Evolutionary conservation across 2,113 vertebrate species (phyloP).

Genomic region (Todiramphus saurophagus): DNA sequence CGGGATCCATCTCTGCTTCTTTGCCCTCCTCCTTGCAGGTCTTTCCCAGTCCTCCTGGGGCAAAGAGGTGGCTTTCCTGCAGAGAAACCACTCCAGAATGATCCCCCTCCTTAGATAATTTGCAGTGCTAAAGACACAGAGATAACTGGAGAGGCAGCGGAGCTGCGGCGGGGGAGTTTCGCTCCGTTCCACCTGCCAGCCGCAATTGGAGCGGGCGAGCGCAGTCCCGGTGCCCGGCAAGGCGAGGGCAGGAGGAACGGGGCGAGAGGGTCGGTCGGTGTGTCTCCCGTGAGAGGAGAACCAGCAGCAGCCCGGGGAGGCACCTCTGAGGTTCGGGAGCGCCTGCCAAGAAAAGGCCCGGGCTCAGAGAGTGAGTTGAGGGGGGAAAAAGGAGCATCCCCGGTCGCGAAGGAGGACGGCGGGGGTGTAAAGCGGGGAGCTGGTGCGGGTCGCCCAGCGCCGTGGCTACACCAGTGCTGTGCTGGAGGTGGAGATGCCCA

Average conservation of each 20-base stretch:
- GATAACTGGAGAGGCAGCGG: slow-evolving; percentile 35
- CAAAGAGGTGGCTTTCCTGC: background rate
- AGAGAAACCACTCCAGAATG: background rate
- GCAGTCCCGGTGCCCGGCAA: background rate
- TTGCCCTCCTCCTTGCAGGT: background rate
- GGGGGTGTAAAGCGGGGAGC: background rate
- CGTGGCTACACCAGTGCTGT: background rate
- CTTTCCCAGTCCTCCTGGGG: background rate
- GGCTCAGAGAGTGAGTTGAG: background rate
- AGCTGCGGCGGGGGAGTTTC: slow-evolving; percentile 8
- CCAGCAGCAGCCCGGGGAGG: background rate
- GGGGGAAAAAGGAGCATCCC: background rate
- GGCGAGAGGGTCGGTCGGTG: background rate
- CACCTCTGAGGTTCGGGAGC: background rate
- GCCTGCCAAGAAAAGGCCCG: background rate
- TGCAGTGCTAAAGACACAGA: slow-evolving; percentile 5
- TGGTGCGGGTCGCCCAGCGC: rapidly evolving
- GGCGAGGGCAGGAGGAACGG: background rate
- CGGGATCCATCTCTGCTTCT: background rate
- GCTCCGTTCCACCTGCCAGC: slow-evolving; percentile 41
- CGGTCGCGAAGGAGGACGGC: rapidly evolving
- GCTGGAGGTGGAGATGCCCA: background rate
- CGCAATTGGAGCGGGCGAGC: background rate
- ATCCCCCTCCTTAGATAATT: background rate
- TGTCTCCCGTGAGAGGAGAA: background rate